phyloP scores from a whole-genome alignment of 2,113 vertebrate genomes.

The Bungarus multicinctus region DNA sequence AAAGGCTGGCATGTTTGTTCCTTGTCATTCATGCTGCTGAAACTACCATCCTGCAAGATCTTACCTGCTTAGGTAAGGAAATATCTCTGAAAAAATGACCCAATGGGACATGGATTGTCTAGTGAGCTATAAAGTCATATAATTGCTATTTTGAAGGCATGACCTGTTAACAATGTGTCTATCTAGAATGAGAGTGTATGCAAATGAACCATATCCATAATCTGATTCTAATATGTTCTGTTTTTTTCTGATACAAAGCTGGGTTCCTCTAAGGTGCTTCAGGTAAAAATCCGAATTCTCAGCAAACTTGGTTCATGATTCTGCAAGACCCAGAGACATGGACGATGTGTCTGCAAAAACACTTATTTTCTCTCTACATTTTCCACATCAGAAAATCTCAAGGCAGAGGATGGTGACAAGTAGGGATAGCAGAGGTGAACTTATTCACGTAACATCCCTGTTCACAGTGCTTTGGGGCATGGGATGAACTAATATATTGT shows the following conservation, averaged over 20 bases:
- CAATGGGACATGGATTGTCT: not conserved
- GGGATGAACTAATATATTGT: not conserved
- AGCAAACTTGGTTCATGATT: not conserved
- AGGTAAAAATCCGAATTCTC: not conserved
- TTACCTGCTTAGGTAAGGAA: not conserved
- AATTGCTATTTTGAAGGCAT: not conserved
- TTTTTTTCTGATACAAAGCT: not conserved
- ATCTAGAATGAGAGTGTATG: not conserved
- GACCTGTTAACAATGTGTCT: not conserved
- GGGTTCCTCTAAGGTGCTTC: not conserved
- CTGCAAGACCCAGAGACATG: not conserved
- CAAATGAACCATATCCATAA: not conserved
- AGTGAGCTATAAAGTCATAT: not conserved
- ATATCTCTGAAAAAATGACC: not conserved
- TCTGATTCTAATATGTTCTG: not conserved
- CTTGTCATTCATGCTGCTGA: too few species aligned
- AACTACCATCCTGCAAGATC: not conserved
- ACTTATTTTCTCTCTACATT: not conserved
- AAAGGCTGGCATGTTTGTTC: too few species aligned
- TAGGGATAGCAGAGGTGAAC: not conserved
- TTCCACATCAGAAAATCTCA: not conserved
- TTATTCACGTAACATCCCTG: not conserved
- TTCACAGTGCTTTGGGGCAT: not conserved
- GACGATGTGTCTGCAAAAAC: not conserved
- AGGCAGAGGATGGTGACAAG: not conserved